Conservation (phyloP, 2,113 vertebrate genomes). For the Gracilinanus agilis region DNA sequence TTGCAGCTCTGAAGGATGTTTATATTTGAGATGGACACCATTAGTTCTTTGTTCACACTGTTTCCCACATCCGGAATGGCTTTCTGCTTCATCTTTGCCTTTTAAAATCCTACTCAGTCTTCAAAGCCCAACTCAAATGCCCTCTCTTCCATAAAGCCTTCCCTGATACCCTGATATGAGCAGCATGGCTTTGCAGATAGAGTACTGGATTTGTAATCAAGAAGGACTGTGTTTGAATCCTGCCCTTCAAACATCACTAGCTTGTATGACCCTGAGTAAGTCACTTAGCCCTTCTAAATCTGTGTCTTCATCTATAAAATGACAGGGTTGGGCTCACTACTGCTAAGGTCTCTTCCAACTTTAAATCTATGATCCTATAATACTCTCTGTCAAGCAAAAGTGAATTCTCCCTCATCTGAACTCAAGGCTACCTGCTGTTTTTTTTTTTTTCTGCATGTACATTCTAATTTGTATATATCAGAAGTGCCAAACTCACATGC, state of each 20-base stretch:
- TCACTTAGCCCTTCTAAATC: not conserved
- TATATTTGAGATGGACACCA: not conserved
- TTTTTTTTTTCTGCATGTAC: not conserved
- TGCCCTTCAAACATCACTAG: not conserved
- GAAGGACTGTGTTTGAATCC: not conserved
- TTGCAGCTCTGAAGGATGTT: not conserved
- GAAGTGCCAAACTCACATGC: no score
- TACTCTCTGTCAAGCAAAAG: not conserved
- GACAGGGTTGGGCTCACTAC: not conserved
- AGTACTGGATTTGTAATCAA: not conserved
- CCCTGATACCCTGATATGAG: not conserved
- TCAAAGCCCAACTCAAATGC: not conserved
- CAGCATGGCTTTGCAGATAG: not conserved
- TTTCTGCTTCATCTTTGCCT: not conserved
- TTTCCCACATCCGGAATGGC: not conserved
- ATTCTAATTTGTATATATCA: not conserved
- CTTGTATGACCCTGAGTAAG: not conserved
- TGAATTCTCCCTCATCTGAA: not conserved
- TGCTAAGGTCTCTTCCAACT: not conserved
- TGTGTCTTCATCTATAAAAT: not conserved
- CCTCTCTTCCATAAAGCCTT: not conserved
- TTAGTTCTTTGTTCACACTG: not conserved
- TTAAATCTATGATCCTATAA: not conserved
- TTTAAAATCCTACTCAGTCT: not conserved
- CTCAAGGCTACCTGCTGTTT: not conserved